These are phyloP conservation scores for Fukomys damarensis DNA, from an alignment of 2,113 vertebrate genomes.

Conservation along the genomic window DNA sequence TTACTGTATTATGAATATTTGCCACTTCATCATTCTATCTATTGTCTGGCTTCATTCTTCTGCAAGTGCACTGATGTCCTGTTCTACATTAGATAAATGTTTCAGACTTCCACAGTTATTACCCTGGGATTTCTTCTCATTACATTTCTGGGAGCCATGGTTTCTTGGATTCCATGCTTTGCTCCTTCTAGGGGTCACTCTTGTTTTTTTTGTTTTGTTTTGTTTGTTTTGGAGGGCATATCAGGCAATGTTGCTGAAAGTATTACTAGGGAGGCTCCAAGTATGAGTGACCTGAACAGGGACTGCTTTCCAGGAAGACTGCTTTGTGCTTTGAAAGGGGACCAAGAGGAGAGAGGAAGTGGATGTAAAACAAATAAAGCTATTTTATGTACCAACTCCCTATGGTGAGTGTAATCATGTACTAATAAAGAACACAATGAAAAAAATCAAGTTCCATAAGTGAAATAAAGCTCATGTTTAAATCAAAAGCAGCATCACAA, in stretches of 20 bases:
- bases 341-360: background rate
- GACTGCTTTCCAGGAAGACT: background rate
- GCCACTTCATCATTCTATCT: background rate
- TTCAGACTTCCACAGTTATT: background rate
- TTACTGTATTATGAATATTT: background rate
- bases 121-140: background rate
- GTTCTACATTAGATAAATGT: background rate
- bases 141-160: background rate
- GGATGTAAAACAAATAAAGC: background rate
- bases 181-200: background rate
- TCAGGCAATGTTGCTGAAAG: background rate
- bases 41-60: background rate
- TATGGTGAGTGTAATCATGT: background rate
- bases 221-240: background rate
- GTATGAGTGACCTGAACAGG: background rate
- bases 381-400: background rate
- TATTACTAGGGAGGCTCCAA: background rate
- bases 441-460: background rate
- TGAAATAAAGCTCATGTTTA: background rate
- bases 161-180: background rate
- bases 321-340: background rate
- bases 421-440: background rate
- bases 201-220: too few species aligned
- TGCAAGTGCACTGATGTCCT: background rate
- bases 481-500: background rate